A percentile compares a stretch with the other conserved stretches of the same genome.
Evolutionary conservation across 2,888 invertebrate species (phyloP).

Genomic region (Limnephilus marmoratus): DNA sequence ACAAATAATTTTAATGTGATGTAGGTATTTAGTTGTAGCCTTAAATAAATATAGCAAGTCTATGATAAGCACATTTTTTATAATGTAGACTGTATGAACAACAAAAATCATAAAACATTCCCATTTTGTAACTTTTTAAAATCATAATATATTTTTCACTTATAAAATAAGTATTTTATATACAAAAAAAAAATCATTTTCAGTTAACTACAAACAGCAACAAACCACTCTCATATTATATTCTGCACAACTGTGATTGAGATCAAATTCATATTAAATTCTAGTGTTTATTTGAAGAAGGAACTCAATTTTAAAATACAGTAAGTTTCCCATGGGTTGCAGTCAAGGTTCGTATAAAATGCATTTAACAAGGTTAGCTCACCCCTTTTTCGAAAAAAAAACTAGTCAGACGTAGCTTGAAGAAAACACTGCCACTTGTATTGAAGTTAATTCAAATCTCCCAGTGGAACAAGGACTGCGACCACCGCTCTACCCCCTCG

Average conservation of each 20-base stretch:
- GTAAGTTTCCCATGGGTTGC: background rate
- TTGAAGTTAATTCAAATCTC: too few relatives aligned
- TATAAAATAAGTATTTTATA: background rate
- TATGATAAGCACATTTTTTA: background rate
- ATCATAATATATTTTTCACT: background rate
- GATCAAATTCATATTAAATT: background rate
- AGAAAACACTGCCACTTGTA: too few relatives aligned
- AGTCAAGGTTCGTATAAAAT: too few relatives aligned
- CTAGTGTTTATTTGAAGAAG: background rate
- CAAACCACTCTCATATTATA: background rate
- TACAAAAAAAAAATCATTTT: background rate
- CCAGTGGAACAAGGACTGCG: too few relatives aligned
- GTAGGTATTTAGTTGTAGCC: background rate
- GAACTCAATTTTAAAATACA: background rate
- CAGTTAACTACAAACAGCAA: background rate
- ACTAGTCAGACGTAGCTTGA: too few relatives aligned
- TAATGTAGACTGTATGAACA: background rate
- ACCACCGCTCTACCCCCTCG: too few relatives aligned
- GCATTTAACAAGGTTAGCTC: too few relatives aligned
- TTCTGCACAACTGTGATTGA: background rate
- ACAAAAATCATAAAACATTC: background rate
- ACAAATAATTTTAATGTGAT: background rate
- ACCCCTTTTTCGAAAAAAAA: too few relatives aligned
- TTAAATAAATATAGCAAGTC: background rate
- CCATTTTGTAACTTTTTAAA: background rate